phyloP scores from a whole-genome alignment of 2,113 vertebrate species.

The Girardinichthys multiradiatus region DNA sequence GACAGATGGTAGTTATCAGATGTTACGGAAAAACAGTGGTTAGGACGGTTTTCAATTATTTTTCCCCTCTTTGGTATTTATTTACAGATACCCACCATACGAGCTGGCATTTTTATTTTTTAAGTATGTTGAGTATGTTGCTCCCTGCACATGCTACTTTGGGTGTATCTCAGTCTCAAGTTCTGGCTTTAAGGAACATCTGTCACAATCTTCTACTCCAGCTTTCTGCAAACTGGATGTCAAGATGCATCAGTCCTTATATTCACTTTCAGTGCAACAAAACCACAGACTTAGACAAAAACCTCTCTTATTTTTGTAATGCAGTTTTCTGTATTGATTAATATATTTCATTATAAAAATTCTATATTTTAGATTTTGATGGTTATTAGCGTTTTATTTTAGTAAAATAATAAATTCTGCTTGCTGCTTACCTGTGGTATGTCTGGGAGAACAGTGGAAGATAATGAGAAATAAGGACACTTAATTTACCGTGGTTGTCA shows the following conservation, averaged over 20 bases:
- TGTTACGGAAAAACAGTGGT: slow-evolving; percentile 73
- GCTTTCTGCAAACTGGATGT: no score
- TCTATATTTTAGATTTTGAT: not conserved
- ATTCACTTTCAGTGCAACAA: no score
- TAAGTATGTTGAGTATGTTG: no score
- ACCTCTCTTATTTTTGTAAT: no score
- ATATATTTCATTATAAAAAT: no score
- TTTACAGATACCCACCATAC: slow-evolving; percentile 67
- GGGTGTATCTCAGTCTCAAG: no score
- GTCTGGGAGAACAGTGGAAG: slow-evolving; percentile 32
- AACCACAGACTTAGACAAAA: no score
- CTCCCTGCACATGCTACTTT: not conserved
- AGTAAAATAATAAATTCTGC: not conserved
- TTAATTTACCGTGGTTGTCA: slow-evolving; percentile 63
- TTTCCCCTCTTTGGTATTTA: slow-evolving; percentile 63
- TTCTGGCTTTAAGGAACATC: no score
- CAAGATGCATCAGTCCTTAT: no score
- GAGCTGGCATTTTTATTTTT: no score
- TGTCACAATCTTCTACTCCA: no score
- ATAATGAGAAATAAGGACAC: slow-evolving; percentile 64
- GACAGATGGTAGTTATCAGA: slow-evolving; percentile 78
- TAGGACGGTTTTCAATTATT: slow-evolving; percentile 63
- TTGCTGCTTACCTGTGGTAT: slow-evolving; percentile 12
- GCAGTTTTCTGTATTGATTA: no score
- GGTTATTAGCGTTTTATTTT: not conserved